Percentiles rank a stretch among this genome's conserved stretches.
Conservation (phyloP, 2,888 invertebrate genomes). For the Athrips mouffetella region DNA sequence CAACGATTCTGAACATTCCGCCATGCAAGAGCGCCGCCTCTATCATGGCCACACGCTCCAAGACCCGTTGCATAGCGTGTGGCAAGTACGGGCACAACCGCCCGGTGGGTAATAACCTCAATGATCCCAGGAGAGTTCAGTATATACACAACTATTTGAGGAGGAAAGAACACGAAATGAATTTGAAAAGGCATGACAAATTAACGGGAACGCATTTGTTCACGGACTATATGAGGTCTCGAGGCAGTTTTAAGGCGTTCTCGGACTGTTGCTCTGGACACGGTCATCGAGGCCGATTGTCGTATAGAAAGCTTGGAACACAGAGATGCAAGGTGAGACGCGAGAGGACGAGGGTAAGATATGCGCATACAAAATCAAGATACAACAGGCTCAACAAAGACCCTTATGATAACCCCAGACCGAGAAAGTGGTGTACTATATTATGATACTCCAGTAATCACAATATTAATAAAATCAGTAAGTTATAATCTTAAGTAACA, state of each 20-base stretch:
- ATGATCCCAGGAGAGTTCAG: conserved; percentile 34
- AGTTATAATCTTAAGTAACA: no score
- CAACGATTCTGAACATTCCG: conserved; percentile 44
- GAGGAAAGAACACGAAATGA: conserved; percentile 48
- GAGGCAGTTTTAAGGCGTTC: conserved; percentile 34
- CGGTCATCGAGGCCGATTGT: conserved; percentile 58
- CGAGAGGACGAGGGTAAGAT: conserved; percentile 18
- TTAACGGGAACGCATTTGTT: conserved; percentile 45
- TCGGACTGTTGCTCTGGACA: conserved; percentile 54
- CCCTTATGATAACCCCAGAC: not conserved
- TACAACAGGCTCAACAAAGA: not conserved
- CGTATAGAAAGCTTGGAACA: conserved; percentile 15
- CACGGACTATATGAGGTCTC: conserved; percentile 39
- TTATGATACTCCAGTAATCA: no score
- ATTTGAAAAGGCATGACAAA: conserved; percentile 48
- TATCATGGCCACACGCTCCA: conserved; percentile 55
- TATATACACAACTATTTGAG: conserved; percentile 47
- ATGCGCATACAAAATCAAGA: not conserved
- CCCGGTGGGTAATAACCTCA: not conserved
- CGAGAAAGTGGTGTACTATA: not conserved
- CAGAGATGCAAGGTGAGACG: not conserved
- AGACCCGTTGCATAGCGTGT: conserved; percentile 42
- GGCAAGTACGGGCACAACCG: conserved; percentile 33
- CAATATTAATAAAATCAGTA: no score
- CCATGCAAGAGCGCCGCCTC: conserved; percentile 64